phyloP scores from a whole-genome alignment of 2,113 vertebrate species.

The Halcyon malimbica region DNA sequence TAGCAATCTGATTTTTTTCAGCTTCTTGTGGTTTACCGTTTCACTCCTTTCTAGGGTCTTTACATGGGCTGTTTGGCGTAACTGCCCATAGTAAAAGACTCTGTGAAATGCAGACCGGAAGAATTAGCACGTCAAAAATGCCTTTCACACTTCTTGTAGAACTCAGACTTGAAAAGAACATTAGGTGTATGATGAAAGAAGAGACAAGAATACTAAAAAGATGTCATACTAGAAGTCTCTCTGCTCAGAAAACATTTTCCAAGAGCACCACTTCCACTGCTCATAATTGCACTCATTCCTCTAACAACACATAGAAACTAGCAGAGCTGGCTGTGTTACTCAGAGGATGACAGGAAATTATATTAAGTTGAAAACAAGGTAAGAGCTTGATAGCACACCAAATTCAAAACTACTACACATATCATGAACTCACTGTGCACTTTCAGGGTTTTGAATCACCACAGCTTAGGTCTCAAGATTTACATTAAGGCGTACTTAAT shows the following conservation, averaged over 20 bases:
- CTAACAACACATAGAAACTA: neutral
- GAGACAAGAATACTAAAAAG: neutral
- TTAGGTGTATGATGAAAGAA: neutral
- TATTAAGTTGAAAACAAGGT: neutral
- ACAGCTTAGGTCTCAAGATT: neutral
- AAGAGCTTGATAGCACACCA: neutral
- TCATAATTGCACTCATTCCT: neutral
- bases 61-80: neutral
- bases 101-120: neutral
- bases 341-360: neutral
- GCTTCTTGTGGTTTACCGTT: neutral
- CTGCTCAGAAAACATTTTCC: neutral
- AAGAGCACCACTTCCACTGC: neutral
- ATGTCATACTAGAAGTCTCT: neutral
- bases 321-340: neutral
- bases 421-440: neutral
- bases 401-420: neutral
- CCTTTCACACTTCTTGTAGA: neutral
- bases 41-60: neutral
- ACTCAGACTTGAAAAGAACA: neutral
- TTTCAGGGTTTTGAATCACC: neutral
- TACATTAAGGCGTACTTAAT: neutral
- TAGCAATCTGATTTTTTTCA: neutral
- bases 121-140: neutral
- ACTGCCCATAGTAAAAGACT: neutral